Base-by-base conservation (phyloP, 2,888 invertebrate species). In the Girardia tigrina region DNA sequence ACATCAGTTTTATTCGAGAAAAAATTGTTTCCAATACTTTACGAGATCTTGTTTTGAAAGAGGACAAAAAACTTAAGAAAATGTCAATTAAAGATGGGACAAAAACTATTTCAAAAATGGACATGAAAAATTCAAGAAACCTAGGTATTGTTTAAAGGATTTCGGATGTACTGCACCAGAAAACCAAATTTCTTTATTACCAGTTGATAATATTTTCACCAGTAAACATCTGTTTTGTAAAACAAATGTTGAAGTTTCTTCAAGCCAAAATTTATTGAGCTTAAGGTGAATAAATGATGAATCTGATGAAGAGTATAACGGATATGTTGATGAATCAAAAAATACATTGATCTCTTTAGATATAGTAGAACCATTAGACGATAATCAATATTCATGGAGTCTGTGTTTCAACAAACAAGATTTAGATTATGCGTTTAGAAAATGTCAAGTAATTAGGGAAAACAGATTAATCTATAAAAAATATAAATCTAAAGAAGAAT, bases 401-500 rank as follows among this genome's bases (percentile, higher is more conserved):
- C n/a, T 56, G n/a, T 20, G 56, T 56, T 56, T 56, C n/a, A n/a
- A 56, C 23, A 56, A n/a, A 56, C 4, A n/a, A 8, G 56, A 56
- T 56, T 56, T 56, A 56, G n/a, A 56, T 20, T 56, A 56, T 56
- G 56, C 56, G 6, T 16, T 56, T 56, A 56, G 23, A 16, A 56
- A 56, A 56, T 56, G 56, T 23, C 56, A 56, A 56, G 56, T 56
- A 56, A 56, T 56, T 20, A 56, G 56, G 56, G 23, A 56, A 56
- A 56, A 56, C n/a, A 56, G n/a, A 56, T 56, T 56, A 16, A 56
- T 56, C n/a, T 56, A 56, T 16, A 56, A 56, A 56, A 56, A 56
- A 16, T 56, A 56, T 56, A 56, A 56, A 56, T 56, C 56, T 56
- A 56, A 56, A 56, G 56, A 56, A 56, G 56, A 56, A 16, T 56